Percentiles rank a stretch among this genome's conserved stretches.
phyloP scores from a whole-genome alignment of 2,113 vertebrate genomes.

The Patagioenas fasciata region DNA sequence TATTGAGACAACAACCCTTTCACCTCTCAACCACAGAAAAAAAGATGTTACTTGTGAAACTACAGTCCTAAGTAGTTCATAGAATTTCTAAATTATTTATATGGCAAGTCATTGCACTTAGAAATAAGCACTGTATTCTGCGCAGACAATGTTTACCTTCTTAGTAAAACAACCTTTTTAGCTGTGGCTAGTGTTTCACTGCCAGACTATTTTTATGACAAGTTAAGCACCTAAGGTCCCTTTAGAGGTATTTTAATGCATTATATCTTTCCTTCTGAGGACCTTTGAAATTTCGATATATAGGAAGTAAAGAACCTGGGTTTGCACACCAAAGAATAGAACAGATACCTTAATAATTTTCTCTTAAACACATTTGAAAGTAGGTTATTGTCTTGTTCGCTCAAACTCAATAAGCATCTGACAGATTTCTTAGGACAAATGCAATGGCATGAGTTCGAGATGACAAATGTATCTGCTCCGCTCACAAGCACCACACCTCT shows the following conservation, averaged over 20 bases:
- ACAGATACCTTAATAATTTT: not conserved
- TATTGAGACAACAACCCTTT: not conserved
- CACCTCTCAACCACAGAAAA: not conserved
- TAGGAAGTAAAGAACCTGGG: not conserved
- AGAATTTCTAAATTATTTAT: not conserved
- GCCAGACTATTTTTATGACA: not conserved
- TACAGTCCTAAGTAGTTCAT: not conserved
- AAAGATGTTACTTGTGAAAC: not conserved
- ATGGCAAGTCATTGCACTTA: not conserved
- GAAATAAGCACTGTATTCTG: not conserved
- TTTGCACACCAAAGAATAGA: not conserved
- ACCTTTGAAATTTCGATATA: not conserved
- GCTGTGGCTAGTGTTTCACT: not conserved
- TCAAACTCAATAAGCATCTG: not conserved
- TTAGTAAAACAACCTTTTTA: not conserved
- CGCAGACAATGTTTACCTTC: not conserved
- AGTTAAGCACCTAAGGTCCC: not conserved
- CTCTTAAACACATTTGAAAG: not conserved
- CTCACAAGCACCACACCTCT: not conserved
- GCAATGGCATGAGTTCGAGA: accelerated
- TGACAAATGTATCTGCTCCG: not conserved
- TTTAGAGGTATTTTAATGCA: not conserved
- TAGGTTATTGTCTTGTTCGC: not conserved
- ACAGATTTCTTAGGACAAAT: not conserved
- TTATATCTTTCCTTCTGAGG: not conserved